Base-by-base conservation (phyloP, 2,113 vertebrate species). In the Coregonus clupeaformis region DNA sequence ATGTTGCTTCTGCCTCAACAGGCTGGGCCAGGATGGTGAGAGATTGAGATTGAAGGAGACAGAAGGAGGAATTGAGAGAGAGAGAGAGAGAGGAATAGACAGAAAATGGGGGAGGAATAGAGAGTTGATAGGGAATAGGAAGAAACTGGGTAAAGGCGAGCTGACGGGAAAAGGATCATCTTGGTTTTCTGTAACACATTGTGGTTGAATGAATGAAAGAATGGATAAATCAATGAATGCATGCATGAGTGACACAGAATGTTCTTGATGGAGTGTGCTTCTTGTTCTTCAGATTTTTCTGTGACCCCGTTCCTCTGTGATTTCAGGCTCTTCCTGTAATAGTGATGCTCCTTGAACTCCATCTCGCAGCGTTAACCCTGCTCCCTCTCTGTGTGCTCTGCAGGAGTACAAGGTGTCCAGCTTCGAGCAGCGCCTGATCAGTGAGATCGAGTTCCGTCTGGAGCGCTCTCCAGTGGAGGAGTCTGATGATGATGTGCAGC, bases 401-500 rank as follows among this genome's bases (percentile, higher is more conserved):
- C 71, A 99, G 98, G 97, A 99, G 69, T 99, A 99, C 88, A 99
- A 97, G 82, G 97, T 99, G 47, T 99, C 97, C 82, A 99, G 97
- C 90, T 99, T 98, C 64, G 98, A 98, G 84, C 98, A 99, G 92
- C 95, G 98, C 6, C 87, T 99, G 80, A 99, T 99, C 89, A 97
- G 96, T 70, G 98, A 99, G 86, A 99, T 99, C 0, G 98, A 99
- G 83, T 99, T 97, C 84, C 92, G 98, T 1, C 91, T 99, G 82
- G 97, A 99, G 85, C 93, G 98, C 42, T 98, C 96, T 27, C 94
- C 96, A 0, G 95, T 97, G 80, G 97, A 99, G 62, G 98, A 98
- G 70, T 96, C 96, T 0, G 96, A 97, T 12, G 96, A 98, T 0
- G 97, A 99, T 3, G 89, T 93, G 18, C 92, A 95, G 49, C 93